These are phyloP conservation scores for Acrobasis repandana DNA, from an alignment of 2,888 invertebrate species.

Conservation along the genomic window DNA sequence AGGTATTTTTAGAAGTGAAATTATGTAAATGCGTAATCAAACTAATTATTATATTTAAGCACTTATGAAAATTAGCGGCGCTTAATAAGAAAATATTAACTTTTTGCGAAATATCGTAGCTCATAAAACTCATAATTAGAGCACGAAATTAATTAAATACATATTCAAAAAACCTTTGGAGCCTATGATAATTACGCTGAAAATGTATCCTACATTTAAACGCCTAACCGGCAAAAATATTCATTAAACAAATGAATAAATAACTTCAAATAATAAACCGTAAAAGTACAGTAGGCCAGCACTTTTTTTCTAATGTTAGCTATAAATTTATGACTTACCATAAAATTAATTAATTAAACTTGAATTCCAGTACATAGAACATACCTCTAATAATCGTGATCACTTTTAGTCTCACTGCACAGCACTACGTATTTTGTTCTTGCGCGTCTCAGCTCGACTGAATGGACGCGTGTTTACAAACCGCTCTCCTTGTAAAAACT, in stretches of 20 bases:
- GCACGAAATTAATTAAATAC: slow-evolving; percentile 2
- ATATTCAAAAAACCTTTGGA: background rate
- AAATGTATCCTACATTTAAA: slow-evolving; percentile 8
- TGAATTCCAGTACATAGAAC: slow-evolving; percentile 29
- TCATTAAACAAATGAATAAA: slow-evolving; percentile 4
- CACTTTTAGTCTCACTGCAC: background rate
- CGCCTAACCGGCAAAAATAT: slow-evolving; percentile 1
- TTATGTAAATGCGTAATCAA: too few relatives aligned
- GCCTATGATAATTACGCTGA: background rate
- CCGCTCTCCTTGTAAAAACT: slow-evolving; percentile 61
- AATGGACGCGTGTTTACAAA: slow-evolving; percentile 57
- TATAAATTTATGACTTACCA: slow-evolving; percentile 32
- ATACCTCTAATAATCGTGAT: background rate
- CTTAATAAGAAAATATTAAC: background rate
- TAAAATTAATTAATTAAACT: slow-evolving; percentile 32
- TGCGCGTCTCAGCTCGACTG: slow-evolving; percentile 24
- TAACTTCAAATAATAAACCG: slow-evolving; percentile 19
- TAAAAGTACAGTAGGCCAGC: slow-evolving; percentile 8
- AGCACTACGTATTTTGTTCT: background rate
- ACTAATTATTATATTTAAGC: too few relatives aligned
- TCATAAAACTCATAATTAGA: background rate
- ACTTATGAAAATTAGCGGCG: background rate
- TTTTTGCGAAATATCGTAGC: background rate
- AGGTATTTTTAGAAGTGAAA: too few relatives aligned
- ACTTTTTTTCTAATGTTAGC: slow-evolving; percentile 5